phyloP scores from a whole-genome alignment of 2,113 vertebrate genomes.

The Microcebus ravelobensis region DNA sequence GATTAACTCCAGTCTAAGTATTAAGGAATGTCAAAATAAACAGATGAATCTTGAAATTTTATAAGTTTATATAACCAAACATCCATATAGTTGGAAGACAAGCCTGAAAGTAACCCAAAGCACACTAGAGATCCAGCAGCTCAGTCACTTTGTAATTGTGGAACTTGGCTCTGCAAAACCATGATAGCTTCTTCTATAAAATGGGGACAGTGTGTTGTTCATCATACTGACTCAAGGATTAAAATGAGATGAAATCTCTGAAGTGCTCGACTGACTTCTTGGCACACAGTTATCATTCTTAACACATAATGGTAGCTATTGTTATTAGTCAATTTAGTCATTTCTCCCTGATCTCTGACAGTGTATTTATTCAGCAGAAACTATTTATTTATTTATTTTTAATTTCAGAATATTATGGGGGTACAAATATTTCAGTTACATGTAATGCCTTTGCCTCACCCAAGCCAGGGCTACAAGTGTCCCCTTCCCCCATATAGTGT shows the following conservation, averaged over 20 bases:
- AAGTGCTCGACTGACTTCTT: not conserved
- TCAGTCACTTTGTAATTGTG: not conserved
- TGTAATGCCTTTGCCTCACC: too few relatives aligned
- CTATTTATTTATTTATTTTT: not conserved
- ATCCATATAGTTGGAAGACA: not conserved
- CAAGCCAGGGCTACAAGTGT: too few relatives aligned
- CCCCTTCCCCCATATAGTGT: too few relatives aligned
- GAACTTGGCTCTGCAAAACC: not conserved
- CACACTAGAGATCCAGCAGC: not conserved
- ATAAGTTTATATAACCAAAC: not conserved
- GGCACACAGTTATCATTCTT: not conserved
- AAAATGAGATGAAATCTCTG: not conserved
- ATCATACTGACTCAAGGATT: constrained; percentile 6
- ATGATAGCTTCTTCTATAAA: not conserved
- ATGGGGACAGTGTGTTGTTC: not conserved
- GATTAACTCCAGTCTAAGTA: not conserved
- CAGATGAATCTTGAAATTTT: not conserved
- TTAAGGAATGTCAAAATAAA: not conserved
- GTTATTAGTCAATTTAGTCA: not conserved
- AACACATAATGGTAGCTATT: not conserved
- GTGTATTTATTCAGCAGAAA: not conserved
- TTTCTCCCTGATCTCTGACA: not conserved
- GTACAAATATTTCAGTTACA: too few relatives aligned
- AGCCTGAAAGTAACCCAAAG: not conserved
- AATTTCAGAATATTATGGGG: too few relatives aligned